These are phyloP conservation scores for Phalloptychus januarius DNA, from an alignment of 2,797 vertebrate species.

Conservation along the genomic window DNA sequence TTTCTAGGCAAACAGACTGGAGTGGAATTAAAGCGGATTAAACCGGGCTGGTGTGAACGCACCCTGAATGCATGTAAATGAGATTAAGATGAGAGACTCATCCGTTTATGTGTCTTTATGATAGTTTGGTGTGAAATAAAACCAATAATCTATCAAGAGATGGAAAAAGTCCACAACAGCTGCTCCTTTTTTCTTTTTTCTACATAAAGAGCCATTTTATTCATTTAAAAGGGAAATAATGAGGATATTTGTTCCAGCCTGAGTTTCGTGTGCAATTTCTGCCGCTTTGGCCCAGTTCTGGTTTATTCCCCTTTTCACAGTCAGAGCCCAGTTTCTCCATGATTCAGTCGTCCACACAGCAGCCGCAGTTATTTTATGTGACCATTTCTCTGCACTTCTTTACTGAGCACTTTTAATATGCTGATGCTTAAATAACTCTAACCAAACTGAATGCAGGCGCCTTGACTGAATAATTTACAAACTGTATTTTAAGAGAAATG, in stretches of 20 bases:
- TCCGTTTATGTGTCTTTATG: neutral
- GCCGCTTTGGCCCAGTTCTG: neutral
- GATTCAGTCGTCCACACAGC: too few species aligned
- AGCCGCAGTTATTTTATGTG: neutral
- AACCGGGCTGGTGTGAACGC: too few species aligned
- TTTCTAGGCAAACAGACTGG: too few species aligned
- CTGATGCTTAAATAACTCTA: neutral
- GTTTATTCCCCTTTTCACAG: neutral
- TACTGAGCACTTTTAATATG: neutral
- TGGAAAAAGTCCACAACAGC: neutral
- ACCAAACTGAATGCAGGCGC: neutral
- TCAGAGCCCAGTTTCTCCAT: neutral
- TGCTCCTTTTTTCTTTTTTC: neutral
- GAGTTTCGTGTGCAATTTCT: neutral
- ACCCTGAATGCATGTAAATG: neutral
- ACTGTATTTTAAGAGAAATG: neutral
- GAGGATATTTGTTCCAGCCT: neutral
- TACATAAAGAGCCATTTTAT: neutral
- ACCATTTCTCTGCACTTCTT: neutral
- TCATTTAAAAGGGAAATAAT: neutral
- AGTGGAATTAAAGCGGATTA: too few species aligned
- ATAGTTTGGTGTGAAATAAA: neutral
- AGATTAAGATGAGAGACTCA: neutral
- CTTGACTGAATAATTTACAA: conserved; percentile 1
- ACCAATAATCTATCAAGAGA: neutral